Evolutionary conservation across 2,888 invertebrate species (phyloP).

Genomic region (Melieria picta): DNA sequence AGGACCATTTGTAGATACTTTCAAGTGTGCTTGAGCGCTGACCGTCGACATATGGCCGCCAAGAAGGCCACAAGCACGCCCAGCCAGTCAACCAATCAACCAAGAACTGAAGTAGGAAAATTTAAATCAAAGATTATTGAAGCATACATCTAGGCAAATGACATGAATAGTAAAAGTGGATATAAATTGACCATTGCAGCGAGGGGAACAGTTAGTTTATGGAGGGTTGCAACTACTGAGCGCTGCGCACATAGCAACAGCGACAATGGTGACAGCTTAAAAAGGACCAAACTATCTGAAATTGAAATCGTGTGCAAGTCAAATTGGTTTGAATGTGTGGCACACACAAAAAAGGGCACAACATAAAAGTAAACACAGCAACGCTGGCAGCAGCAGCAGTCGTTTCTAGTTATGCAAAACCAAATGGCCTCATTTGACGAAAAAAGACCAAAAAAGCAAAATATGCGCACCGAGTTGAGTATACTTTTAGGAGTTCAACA

Average conservation of each 20-base stretch:
- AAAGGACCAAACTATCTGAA: conserved; percentile 46
- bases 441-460: no score
- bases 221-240: background rate
- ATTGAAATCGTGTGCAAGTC: conserved; percentile 45
- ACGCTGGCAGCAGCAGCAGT: background rate
- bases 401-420: no score
- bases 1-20: conserved; percentile 19
- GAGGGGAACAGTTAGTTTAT: conserved; percentile 12
- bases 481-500: no score
- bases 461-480: no score
- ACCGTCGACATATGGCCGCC: no score
- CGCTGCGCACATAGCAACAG: background rate
- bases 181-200: conserved; percentile 38
- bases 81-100: background rate
- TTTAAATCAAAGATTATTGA: conserved; percentile 38
- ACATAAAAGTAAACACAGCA: conserved; percentile 13
- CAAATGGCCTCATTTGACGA: no score
- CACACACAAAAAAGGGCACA: conserved; percentile 19
- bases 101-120: conserved; percentile 8
- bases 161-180: conserved; percentile 25
- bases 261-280: conserved; percentile 19
- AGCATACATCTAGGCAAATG: conserved; percentile 39
- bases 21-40: conserved; percentile 9
- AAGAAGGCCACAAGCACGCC: no score
- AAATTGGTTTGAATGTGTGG: conserved; percentile 34